Evolutionary conservation across 2,888 invertebrate genomes (phyloP), one percentile per base, ranked within the genome.

Genomic region (Petrophora chlorosata): DNA sequence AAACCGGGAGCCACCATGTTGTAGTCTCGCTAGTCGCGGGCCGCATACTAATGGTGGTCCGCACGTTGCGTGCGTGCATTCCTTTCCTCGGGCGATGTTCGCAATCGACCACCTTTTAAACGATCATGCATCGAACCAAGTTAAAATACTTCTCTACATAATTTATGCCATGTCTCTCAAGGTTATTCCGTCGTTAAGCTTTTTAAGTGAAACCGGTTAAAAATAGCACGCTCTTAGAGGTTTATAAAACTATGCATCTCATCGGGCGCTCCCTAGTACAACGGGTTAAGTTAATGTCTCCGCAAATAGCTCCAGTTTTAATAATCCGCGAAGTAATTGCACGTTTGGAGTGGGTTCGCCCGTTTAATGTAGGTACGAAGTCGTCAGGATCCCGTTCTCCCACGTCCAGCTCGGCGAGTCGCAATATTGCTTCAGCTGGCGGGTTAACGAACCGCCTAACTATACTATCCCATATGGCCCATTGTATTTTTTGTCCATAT

Each of bases 331-430:
- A 70, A 67, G 72, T 79, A 73, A 79, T 80, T 76, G 71, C 74
- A 68, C 62, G 67, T 63, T 56, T 48, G 61, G 56, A 64, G 64
- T 67, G 53, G 55, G 57, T 63, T 67, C 51, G 56, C 53, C 61
- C 63, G 63, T 71, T 67, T 72, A 71, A 71, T 62, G 67, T 68
- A 53, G 41, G 40, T 46, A 49, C 67, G 63, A 59, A 71, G 70
- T 74, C 75, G 79, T 76, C 79, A 75, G 69, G 66, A 74, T 78
- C 88, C 80, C 79, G 88, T 87, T 84, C 87, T 79, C 87, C 85
- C 85, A 87, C 87, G 83, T 80, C 74, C 73, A 70, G 70, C 63
- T 56, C 62, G 66, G 59, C 66, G 58, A 66, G 62, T 59, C 59
- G 59, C 63, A 57, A 59, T 57, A 68, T 65, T 67, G 61, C 63